These are phyloP conservation scores for Bradypodion pumilum DNA, from an alignment of 2,797 vertebrate species.

Conservation along the genomic window DNA sequence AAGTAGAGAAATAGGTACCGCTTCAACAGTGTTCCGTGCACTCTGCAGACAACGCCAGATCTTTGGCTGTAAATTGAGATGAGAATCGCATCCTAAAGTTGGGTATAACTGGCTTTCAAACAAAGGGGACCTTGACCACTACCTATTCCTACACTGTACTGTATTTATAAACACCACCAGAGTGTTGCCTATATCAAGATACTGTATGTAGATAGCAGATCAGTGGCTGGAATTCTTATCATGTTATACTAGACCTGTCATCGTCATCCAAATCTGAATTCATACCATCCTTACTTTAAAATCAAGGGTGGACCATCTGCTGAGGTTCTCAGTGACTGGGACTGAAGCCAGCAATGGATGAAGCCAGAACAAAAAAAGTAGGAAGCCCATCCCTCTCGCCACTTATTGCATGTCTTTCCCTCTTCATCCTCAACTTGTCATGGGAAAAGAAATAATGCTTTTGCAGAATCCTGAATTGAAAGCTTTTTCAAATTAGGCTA, in stretches of 20 bases:
- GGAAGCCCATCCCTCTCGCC: not conserved
- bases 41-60: too few relatives aligned
- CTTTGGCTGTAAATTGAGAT: too few relatives aligned
- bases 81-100: too few relatives aligned
- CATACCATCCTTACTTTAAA: too few relatives aligned
- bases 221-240: not conserved
- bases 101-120: too few relatives aligned
- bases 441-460: not conserved
- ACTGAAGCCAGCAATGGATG: not conserved
- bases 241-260: not conserved
- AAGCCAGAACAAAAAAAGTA: not conserved
- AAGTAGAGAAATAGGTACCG: too few relatives aligned
- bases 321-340: too few relatives aligned
- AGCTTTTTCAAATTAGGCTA: not conserved
- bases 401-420: not conserved
- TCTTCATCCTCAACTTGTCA: not conserved
- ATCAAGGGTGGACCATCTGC: not conserved
- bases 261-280: not conserved
- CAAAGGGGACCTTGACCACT: too few relatives aligned
- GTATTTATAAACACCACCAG: not conserved
- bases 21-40: too few relatives aligned
- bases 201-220: not conserved
- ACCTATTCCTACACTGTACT: too few relatives aligned
- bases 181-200: not conserved
- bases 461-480: not conserved